A percentile compares a stretch with the other conserved stretches of the same genome.
Conservation (phyloP, 2,888 invertebrate genomes). For the Camptogramma bilineatum region DNA sequence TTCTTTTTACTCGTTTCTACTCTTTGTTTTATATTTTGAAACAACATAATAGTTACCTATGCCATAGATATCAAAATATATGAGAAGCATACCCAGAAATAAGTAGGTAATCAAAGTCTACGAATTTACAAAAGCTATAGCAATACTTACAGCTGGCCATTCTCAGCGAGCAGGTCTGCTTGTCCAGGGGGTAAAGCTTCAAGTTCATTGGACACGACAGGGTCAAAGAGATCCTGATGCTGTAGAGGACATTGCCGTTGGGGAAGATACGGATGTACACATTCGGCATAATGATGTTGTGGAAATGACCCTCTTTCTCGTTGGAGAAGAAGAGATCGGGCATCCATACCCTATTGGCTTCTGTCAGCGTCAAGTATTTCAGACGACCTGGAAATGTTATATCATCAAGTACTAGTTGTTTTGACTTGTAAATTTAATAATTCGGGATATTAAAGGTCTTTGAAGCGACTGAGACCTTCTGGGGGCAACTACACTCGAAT, state of each 20-base stretch:
- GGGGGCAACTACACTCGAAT: too few relatives aligned
- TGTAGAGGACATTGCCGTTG: constrained; percentile 97
- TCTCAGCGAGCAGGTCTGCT: constrained; percentile 96
- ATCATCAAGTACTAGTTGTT: background rate
- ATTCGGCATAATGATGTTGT: constrained; percentile 99
- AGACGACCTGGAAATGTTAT: constrained; percentile 87
- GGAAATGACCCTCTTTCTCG: constrained; percentile 98
- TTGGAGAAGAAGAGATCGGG: constrained; percentile 99
- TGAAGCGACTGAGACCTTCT: too few relatives aligned
- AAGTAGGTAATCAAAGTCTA: background rate
- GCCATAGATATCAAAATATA: too few relatives aligned
- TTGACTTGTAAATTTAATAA: background rate
- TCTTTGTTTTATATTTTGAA: too few relatives aligned
- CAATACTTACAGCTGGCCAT: constrained; percentile 98
- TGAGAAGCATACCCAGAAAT: background rate
- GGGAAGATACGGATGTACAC: constrained; percentile 98
- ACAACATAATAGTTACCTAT: too few relatives aligned
- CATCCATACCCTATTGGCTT: constrained; percentile 98
- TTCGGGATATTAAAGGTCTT: too few relatives aligned
- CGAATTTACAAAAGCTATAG: constrained; percentile 1
- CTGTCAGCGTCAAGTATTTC: constrained; percentile 96
- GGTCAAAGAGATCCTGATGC: constrained; percentile 98
- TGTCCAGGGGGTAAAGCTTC: constrained; percentile 97
- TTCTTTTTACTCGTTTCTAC: too few relatives aligned
- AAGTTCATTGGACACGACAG: constrained; percentile 99